These are phyloP conservation scores for Oligia latruncula DNA, from an alignment of 2,888 invertebrate genomes.

Conservation along the genomic window DNA sequence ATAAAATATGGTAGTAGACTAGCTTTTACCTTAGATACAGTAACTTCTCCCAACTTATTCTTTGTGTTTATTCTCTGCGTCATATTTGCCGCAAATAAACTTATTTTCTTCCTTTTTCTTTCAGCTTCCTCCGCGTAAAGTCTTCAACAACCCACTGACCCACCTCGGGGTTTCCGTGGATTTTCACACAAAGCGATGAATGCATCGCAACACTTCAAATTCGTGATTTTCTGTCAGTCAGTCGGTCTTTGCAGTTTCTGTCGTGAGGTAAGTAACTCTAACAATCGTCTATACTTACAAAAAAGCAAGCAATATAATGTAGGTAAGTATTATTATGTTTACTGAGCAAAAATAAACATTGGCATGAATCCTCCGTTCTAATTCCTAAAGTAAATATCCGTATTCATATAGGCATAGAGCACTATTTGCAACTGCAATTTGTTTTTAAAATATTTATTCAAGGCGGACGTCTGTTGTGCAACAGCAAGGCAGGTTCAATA, in stretches of 20 bases:
- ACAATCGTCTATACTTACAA: neutral
- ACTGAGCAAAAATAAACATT: neutral
- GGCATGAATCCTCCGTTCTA: neutral
- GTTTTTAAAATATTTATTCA: neutral
- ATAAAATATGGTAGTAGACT: neutral
- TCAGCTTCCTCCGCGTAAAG: neutral
- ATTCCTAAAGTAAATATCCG: constrained; percentile 3
- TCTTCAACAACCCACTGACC: neutral
- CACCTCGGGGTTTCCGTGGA: neutral
- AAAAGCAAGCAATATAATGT: neutral
- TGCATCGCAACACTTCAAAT: neutral
- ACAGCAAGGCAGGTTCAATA: constrained; percentile 12
- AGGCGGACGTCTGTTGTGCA: constrained; percentile 1
- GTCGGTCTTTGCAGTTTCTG: neutral
- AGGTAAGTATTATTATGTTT: neutral
- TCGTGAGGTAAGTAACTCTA: neutral
- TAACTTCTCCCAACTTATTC: neutral
- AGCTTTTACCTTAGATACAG: too few relatives aligned
- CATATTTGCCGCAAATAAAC: too few relatives aligned
- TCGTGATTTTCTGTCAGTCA: neutral
- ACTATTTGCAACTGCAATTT: constrained; percentile 2
- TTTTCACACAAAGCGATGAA: neutral
- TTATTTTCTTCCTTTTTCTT: too few relatives aligned
- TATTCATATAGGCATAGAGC: neutral
- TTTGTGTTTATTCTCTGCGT: too few relatives aligned